Base-by-base conservation (phyloP, 1,140 invertebrate genomes). In the Leptinotarsa defecta region DNA sequence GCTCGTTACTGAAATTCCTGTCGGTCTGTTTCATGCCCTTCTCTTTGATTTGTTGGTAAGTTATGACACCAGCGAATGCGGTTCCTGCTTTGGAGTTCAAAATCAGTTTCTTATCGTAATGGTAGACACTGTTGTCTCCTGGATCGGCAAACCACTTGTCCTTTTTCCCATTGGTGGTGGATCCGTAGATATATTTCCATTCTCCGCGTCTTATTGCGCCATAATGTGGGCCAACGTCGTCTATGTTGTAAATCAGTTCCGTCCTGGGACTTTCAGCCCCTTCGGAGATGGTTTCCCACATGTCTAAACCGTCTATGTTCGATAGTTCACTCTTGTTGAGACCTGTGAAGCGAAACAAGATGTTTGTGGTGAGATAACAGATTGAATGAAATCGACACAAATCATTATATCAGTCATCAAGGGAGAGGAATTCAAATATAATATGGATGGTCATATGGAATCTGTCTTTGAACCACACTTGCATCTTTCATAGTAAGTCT, bases 121-220 rank as follows among this genome's bases (percentile, higher is more conserved):
- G 67, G 6, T 86, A 83, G 5, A 76, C 57, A 4, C 74, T 24
- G 2, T 83, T 80, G 48, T 83, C 82, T 13, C 90, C 90, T 1
- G 85, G 82, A 22, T 90, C 89, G n/a, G 90, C 91, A 80, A 89
- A 89, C 89, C 92, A 91, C 4, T 80, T 79, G 78, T 90, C 88
- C 69, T 83, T 87, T 19, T 82, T 79, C 0, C 88, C 88, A 8
- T 86, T 78, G 15, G 81, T 76, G 0, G 84, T 86, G 3, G 86
- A 89, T 76, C 94, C 94, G 68, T 89, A 89, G 0, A 95, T 80
- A 74, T 94, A 90, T 84, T 96, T 96, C 87, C 90, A 95, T 71
- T 92, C 88, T 5, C 90, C 91, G 70, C 87, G 80, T 74, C 92
- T 86, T 13, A 95, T 85, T 0, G 91, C 90, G 5, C 86, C 87